Evolutionary conservation across 2,113 vertebrate genomes (phyloP).

Genomic region (Megalops atlanticus): DNA sequence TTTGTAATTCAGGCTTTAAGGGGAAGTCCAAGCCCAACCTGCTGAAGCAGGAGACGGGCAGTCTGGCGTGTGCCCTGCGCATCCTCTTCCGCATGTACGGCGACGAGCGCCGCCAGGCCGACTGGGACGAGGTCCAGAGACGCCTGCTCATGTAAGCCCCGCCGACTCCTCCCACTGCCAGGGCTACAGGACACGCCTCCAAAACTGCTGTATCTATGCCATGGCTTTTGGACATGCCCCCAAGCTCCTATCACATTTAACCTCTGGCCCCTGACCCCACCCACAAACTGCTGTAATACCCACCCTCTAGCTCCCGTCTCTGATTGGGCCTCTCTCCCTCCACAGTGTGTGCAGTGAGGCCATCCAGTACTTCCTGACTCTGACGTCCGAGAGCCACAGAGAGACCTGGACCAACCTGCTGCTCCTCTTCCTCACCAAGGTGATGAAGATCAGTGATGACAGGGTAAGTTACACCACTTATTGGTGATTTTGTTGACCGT

Average conservation of each 20-base stretch:
- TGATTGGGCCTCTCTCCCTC: slow-evolving; percentile 41
- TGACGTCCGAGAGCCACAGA: slow-evolving; percentile 81
- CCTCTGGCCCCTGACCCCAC: background rate
- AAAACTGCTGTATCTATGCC: too few relatives aligned
- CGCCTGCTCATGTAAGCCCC: slow-evolving; percentile 74
- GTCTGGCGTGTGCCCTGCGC: slow-evolving; percentile 77
- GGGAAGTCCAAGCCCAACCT: slow-evolving; percentile 82
- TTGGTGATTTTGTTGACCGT: background rate
- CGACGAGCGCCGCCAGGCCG: slow-evolving; percentile 72
- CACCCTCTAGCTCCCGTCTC: too few relatives aligned
- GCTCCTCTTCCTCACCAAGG: slow-evolving; percentile 80
- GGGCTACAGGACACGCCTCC: too few relatives aligned
- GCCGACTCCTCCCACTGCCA: background rate
- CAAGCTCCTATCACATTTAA: too few relatives aligned
- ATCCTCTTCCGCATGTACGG: slow-evolving; percentile 84
- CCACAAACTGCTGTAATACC: slow-evolving; percentile 28
- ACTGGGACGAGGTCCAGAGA: slow-evolving; percentile 81
- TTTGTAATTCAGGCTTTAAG: background rate
- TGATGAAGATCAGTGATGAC: slow-evolving; percentile 80
- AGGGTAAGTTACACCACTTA: slow-evolving; percentile 59
- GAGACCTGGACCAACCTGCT: slow-evolving; percentile 82
- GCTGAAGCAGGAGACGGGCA: slow-evolving; percentile 82
- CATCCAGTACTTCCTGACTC: slow-evolving; percentile 78
- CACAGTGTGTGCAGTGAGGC: slow-evolving; percentile 80
- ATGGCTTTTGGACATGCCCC: too few relatives aligned